Evolutionary conservation across 1,140 invertebrate species (phyloP), one percentile per base, ranked within the genome.

Genomic region (Sinella curviseta): DNA sequence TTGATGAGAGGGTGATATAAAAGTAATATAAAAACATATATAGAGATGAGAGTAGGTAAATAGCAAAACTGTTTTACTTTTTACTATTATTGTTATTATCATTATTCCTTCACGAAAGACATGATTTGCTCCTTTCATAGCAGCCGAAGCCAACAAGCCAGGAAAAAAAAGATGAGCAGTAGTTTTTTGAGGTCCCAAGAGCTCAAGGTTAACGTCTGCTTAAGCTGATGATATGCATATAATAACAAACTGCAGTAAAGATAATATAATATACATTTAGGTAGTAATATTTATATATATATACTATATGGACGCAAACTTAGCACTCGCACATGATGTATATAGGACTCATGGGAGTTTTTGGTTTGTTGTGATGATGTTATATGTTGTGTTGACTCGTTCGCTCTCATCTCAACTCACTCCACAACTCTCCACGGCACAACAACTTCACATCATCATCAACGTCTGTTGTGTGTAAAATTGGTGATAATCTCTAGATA

Each of bases 191-290:
- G 3, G 2, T n/a, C 31, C 26, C 3, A 33, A 70, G 65, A 70
- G 65, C 65, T 70, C 65, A 70, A 70, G 65, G 65, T 70, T 70
- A 70, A 70, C 65, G 65, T 70, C 65, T 70, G 65, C 65, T 70
- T 1, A 70, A 70, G 65, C n/a, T 31, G 28, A 8, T 70, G n/a
- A n/a, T n/a, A n/a, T n/a, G n/a, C n/a, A n/a, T n/a, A n/a, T n/a
- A n/a, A n/a, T n/a, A n/a, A n/a, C n/a, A n/a, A n/a, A n/a, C n/a
- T n/a, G n/a, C n/a, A n/a, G n/a, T n/a, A n/a, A n/a, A n/a, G n/a
- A n/a, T n/a, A n/a, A n/a, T n/a, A n/a, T n/a, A n/a, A n/a, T 60
- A n/a, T 60, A n/a, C 39, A 48, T 8, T 20, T 48, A 12, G 39
- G 39, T 20, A 48, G 39, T 48, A 48, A 48, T 20, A 48, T 48